Percentiles rank a stretch among this genome's conserved stretches.
Evolutionary conservation across 2,888 invertebrate genomes (phyloP).

Genomic region (Theretra japonica): DNA sequence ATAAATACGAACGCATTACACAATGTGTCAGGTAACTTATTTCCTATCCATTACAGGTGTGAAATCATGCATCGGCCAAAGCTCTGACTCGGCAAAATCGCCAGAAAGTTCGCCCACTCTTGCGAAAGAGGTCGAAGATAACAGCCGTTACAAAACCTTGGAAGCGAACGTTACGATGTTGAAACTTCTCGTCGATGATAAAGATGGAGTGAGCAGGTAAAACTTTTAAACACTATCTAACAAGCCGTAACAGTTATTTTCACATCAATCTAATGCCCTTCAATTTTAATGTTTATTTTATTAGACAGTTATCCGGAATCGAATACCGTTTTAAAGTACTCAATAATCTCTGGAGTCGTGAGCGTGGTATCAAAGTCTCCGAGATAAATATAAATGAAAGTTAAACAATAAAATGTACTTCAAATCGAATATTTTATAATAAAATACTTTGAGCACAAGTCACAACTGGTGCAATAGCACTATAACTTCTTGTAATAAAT

Average conservation of each 20-base stretch:
- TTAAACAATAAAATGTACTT: background rate
- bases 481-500: background rate
- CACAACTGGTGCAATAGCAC: background rate
- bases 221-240: slow-evolving; percentile 4
- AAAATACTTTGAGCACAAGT: background rate
- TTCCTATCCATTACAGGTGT: slow-evolving; percentile 53
- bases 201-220: slow-evolving; percentile 79
- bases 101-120: slow-evolving; percentile 65
- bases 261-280: slow-evolving; percentile 8
- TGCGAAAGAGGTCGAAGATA: slow-evolving; percentile 75
- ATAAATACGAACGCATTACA: too few species aligned
- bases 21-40: background rate
- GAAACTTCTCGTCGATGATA: slow-evolving; percentile 74
- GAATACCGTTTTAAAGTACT: background rate
- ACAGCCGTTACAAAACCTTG: slow-evolving; percentile 79
- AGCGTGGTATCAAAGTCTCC: background rate
- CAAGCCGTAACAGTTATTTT: slow-evolving; percentile 1
- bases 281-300: slow-evolving; percentile 14
- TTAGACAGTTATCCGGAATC: background rate
- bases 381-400: background rate
- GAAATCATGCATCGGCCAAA: slow-evolving; percentile 54
- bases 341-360: slow-evolving; percentile 9
- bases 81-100: slow-evolving; percentile 43
- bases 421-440: too few species aligned
- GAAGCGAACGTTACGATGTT: slow-evolving; percentile 78